Base-by-base conservation (phyloP, 2,888 invertebrate genomes). In the Lithophane ornitopus region DNA sequence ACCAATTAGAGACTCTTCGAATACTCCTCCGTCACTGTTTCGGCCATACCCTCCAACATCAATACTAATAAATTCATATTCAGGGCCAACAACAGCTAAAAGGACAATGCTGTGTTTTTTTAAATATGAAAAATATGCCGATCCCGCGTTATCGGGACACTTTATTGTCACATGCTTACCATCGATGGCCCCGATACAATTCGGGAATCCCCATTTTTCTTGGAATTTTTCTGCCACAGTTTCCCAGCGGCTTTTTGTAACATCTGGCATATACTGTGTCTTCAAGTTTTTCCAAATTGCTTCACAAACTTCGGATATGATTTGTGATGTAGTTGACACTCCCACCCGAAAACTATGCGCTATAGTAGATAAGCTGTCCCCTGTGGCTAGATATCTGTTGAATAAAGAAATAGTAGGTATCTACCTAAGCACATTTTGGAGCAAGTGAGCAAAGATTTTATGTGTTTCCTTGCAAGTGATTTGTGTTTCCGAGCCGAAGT, bases 181-280 rank as follows among this genome's bases (percentile, higher is more conserved):
- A 28, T 59, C 59, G 28, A 28, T 59, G 28, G 59, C 28, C 59
- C 59, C 62, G n/a, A 62, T 26, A 26, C 63, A 63, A 44, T 63
- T 63, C 11, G 63, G 26, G 26, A 63, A 63, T 19, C 26, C 39
- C 63, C 62, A 26, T 11, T 44, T 44, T 11, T 44, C 63, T 11
- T 63, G 4, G 8, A 26, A 63, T 16, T 63, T 63, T 44, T 26
- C 2, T 19, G 63, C 44, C 11, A 59, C 19, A 6, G 26, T 44
- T 63, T 44, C 44, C 44, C 26, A 26, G 11, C 26, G 26, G 19
- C 19, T 44, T 65, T 65, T 65, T 11, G 26, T 44, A 7, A 44
- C 11, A 9, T 63, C 9, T 44, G 26, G 44, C 63, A 44, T 65
- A 6, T 65, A 65, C 7, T 26, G 4, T 26, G 41, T 26, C 41